phyloP scores from a whole-genome alignment of 37 sponge, comb jelly and placozoan genomes.

The Petrosia ficiformis region DNA sequence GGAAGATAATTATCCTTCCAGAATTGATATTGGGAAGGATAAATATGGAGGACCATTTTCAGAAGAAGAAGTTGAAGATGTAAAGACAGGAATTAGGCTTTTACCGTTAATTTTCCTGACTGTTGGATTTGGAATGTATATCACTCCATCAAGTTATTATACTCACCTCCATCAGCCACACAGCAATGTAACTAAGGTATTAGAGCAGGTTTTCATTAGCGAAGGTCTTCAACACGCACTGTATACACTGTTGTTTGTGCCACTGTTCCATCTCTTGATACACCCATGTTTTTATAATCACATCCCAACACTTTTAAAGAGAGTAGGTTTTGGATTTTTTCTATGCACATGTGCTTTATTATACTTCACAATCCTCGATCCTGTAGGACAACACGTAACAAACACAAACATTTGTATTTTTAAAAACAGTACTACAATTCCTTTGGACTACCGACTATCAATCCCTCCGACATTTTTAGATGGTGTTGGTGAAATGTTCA shows the following conservation, averaged over 20 bases:
- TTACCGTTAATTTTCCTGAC: not conserved
- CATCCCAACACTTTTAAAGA: constrained; percentile 3
- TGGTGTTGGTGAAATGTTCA: not conserved
- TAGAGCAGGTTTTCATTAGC: not conserved
- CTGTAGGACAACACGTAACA: not conserved
- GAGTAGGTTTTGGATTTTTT: not conserved
- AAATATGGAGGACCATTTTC: constrained; percentile 12
- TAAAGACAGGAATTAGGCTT: not conserved
- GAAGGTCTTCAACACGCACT: not conserved
- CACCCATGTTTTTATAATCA: not conserved
- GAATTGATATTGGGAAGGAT: not conserved
- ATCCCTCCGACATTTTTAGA: no score
- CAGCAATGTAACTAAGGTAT: not conserved
- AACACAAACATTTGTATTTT: no score
- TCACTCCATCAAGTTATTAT: not conserved
- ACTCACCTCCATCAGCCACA: not conserved
- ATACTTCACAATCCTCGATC: no score
- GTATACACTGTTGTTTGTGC: not conserved
- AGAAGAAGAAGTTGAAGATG: constrained; percentile 7
- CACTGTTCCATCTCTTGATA: not conserved
- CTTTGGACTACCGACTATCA: not conserved
- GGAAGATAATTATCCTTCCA: not conserved
- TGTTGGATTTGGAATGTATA: not conserved
- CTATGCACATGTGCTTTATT: not conserved
- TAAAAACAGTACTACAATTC: no score